Conservation (phyloP, 2,113 vertebrate genomes). For the Cynocephalus volans region DNA sequence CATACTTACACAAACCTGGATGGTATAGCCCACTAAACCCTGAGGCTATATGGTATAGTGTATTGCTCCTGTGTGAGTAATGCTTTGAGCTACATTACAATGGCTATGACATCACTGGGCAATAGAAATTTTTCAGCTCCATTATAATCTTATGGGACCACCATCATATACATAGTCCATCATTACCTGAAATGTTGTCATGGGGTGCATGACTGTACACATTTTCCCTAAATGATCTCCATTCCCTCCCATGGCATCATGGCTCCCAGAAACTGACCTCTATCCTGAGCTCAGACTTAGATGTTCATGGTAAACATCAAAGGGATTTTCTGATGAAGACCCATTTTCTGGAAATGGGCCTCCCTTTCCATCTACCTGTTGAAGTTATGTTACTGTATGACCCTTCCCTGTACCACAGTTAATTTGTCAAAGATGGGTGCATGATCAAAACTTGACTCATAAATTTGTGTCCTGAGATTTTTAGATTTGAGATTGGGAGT, state of each 20-base stretch:
- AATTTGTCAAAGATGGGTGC: background rate
- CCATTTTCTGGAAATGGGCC: background rate
- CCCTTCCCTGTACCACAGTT: background rate
- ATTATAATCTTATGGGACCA: no score
- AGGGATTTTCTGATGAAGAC: background rate
- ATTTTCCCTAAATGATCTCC: background rate
- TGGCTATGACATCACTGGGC: no score
- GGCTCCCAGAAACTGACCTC: background rate
- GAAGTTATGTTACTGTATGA: background rate
- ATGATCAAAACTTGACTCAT: background rate
- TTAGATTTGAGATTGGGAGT: background rate
- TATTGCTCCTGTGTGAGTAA: no score
- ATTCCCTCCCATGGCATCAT: background rate
- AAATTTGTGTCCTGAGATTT: constrained; percentile 15
- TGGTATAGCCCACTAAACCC: no score
- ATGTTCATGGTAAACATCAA: background rate
- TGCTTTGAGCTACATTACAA: no score
- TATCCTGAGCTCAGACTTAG: background rate
- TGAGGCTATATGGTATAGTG: no score
- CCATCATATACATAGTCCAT: no score
- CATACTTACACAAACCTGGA: no score
- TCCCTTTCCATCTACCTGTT: background rate
- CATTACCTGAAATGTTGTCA: no score
- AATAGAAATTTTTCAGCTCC: no score
- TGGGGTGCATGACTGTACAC: no score